Base-by-base conservation (phyloP, 1,140 invertebrate species). In the Pachypeltis micranthus region DNA sequence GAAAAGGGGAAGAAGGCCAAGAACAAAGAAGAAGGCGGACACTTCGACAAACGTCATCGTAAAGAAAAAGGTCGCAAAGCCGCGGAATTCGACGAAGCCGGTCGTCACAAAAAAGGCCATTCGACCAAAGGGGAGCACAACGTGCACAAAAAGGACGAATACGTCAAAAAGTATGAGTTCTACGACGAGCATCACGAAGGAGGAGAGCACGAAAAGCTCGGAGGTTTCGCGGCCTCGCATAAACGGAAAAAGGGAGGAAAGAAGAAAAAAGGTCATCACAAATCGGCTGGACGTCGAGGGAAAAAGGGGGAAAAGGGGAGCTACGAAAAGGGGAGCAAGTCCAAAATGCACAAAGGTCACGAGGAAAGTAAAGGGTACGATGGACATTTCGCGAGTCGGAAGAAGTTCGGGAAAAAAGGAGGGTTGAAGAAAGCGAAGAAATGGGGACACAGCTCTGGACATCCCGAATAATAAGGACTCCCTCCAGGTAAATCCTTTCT, bases 111-210 rank as follows among this genome's bases (percentile, higher is more conserved):
- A 14, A 85, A 86, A 71, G 84, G 84, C 0, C 82, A 85, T 71
- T 84, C 80, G 69, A 85, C 84, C 0, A 85, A 85, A 71, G 85
- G 85, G 4, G 81, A 82, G 67, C 85, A 86, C 67, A 84, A 83
- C 66, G 79, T 86, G 27, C 83, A 84, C 68, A 86, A 86, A 69
- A 85, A 85, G 70, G 83, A 87, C 63, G 84, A 86, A 67, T 87
- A 85, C 68, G 81, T 85, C 65, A 86, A 85, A 71, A 84, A 83
- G 64, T 80, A 84, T 12, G 82, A 85, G 67, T 86, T 86, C 76
- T 85, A 83, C 65, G 84, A 86, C 66, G 84, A 86, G 69, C 80
- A 81, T 66, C 80, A 85, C 34, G 83, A 85, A 64, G 81, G 78
- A 16, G 80, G 75, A 1, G 80, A 83, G n/a, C 77, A 81, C 60